Evolutionary conservation across 64 coral and sea anemone genomes (phyloP).

Genomic region (Exaiptasia diaphana): DNA sequence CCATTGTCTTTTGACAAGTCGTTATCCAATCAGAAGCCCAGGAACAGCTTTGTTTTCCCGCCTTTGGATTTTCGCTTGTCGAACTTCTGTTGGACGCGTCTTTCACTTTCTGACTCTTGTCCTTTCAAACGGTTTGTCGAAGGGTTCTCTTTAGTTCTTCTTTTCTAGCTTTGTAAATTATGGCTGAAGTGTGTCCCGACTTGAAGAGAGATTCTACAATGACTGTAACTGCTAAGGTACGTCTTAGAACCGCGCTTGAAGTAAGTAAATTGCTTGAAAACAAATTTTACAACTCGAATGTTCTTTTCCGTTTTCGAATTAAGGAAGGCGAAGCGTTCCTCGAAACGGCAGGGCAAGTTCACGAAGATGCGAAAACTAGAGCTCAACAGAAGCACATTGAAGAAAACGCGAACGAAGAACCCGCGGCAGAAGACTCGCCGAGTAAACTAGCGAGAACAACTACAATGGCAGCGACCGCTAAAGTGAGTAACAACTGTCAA

Average conservation of each 20-base stretch:
- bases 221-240: conserved; percentile 80
- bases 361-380: conserved; percentile 61
- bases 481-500: too few relatives aligned
- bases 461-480: conserved; percentile 56
- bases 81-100: conserved; percentile 31
- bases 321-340: conserved; percentile 64
- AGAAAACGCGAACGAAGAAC: not conserved
- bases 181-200: conserved; percentile 72
- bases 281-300: not conserved
- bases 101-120: conserved; percentile 58
- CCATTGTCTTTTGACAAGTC: conserved; percentile 48
- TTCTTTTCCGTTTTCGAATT: conserved; percentile 9
- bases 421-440: not conserved
- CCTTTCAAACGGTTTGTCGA: conserved; percentile 5
- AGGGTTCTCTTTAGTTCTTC: not conserved
- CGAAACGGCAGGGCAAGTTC: conserved; percentile 39
- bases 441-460: conserved; percentile 51
- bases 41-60: conserved; percentile 1
- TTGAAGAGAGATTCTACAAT: conserved; percentile 89
- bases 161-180: conserved; percentile 21
- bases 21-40: conserved; percentile 26
- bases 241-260: not conserved
- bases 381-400: conserved; percentile 51
- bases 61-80: conserved; percentile 53
- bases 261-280: not conserved